A percentile compares a stretch with the other conserved stretches of the same genome.
Conservation (phyloP, 2,888 invertebrate genomes). For the Pterostichus madidus region DNA sequence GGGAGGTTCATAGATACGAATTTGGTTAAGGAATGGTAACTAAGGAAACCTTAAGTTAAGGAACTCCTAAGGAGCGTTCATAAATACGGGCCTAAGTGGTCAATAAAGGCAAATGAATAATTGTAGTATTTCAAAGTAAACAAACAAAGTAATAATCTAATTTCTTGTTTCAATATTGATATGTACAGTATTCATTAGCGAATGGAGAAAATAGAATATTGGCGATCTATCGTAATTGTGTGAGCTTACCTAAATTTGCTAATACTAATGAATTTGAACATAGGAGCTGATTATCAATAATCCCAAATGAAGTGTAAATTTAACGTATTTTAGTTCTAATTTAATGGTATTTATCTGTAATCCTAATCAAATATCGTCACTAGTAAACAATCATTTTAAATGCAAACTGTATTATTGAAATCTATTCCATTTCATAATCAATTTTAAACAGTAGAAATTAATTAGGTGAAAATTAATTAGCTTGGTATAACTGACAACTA, state of each 20-base stretch:
- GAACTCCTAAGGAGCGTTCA: no score
- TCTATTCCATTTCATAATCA: constrained; percentile 7
- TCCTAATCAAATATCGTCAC: constrained; percentile 38
- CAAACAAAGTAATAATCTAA: no score
- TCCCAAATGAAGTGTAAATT: constrained; percentile 41
- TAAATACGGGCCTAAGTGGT: no score
- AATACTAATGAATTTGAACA: constrained; percentile 26
- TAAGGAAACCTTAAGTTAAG: no score
- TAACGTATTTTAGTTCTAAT: constrained; percentile 1
- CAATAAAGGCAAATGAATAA: no score
- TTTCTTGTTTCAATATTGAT: no score
- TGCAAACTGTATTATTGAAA: constrained; percentile 29
- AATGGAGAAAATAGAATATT: neutral
- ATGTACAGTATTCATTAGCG: no score
- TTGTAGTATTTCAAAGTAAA: no score
- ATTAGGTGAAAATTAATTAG: neutral
- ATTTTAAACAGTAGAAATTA: neutral
- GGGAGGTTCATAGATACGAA: no score
- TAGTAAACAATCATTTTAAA: constrained; percentile 25
- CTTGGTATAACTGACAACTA: no score
- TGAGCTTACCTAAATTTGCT: constrained; percentile 8
- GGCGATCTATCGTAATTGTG: neutral
- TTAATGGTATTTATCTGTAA: constrained; percentile 33
- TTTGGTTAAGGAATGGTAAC: no score
- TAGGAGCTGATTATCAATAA: constrained; percentile 4